Base-by-base conservation (phyloP, 1,140 invertebrate genomes). In the Halyomorpha halys region DNA sequence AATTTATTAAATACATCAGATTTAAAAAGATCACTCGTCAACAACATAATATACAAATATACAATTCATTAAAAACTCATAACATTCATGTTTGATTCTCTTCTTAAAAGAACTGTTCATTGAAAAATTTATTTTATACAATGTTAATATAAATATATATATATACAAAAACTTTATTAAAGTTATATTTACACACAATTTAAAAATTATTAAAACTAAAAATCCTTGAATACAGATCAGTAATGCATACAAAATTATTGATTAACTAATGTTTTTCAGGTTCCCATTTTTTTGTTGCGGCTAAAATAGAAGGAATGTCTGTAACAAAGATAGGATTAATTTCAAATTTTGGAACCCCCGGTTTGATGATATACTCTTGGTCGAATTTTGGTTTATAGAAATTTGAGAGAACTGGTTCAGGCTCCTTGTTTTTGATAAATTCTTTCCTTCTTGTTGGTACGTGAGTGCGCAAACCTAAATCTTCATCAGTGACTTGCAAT, bases 341-440 rank as follows among this genome's bases (percentile, higher is more conserved):
- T 23, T 56, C 53, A 27, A 56, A 56, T 23, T 21, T 56, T 1
- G 53, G 53, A 16, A 56, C 15, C 2, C 15, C 23, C 1, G 53
- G 53, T 60, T 65, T 65, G 11, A 65, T 39, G 18, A 65, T 25
- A n/a, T 65, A 65, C 45, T 65, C 64, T 54, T 62, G 62, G 39
- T 65, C 60, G 23, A 61, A 62, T 30, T 18, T 21, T 14, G 62
- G 62, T 15, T 61, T 23, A 27, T 60, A 67, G 25, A 34, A 67
- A 61, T 67, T 59, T 16, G 62, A 64, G 13, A 67, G 34, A 23
- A 61, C 44, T 6, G 53, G 60, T 45, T 61, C 51, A 27, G 47
- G 59, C 15, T 67, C 66, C 34, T 62, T 61, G 15, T 15, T 15
- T 27, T 59, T 65, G 14, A 18, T 53, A n/a, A 61, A 21, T 59